phyloP scores from a whole-genome alignment of 2,888 invertebrate genomes.

The Pandemis corylana region DNA sequence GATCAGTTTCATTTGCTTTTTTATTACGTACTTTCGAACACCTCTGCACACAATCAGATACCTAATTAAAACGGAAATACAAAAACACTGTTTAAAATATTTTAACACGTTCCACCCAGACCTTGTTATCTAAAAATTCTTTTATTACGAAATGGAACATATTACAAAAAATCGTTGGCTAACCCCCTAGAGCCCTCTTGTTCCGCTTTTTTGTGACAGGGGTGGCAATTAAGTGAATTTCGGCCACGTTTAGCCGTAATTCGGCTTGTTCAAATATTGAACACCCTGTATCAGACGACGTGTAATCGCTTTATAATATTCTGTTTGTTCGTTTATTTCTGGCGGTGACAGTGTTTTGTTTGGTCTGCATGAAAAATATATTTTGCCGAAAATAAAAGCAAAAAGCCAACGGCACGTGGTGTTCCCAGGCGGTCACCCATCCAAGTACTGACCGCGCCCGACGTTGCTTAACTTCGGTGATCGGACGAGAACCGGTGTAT shows the following conservation, averaged over 20 bases:
- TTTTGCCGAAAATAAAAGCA: slow-evolving; percentile 5
- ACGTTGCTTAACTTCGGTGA: slow-evolving; percentile 52
- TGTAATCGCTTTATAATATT: slow-evolving; percentile 57
- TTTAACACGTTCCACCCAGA: neutral
- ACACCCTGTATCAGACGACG: slow-evolving; percentile 48
- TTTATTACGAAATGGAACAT: neutral
- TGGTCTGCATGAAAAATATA: slow-evolving; percentile 6
- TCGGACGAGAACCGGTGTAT: slow-evolving; percentile 50
- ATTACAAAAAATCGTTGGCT: neutral
- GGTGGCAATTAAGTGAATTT: slow-evolving; percentile 58
- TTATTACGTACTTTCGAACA: too few species aligned
- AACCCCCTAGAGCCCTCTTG: slow-evolving; percentile 15
- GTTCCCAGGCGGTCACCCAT: slow-evolving; percentile 54
- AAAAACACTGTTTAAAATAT: too few species aligned
- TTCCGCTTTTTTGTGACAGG: slow-evolving; percentile 43
- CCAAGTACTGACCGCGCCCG: slow-evolving; percentile 53
- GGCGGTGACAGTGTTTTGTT: slow-evolving; percentile 42
- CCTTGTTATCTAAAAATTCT: neutral
- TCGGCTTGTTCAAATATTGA: slow-evolving; percentile 61
- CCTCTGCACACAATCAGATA: too few species aligned
- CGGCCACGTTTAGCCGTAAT: slow-evolving; percentile 53
- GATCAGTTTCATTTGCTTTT: too few species aligned
- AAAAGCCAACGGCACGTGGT: slow-evolving; percentile 50
- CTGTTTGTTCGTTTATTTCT: slow-evolving; percentile 47
- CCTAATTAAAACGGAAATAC: too few species aligned